Percentiles rank a stretch among this genome's conserved stretches.
Evolutionary conservation across 2,888 invertebrate species (phyloP).

Genomic region (Spicauda simplicius): DNA sequence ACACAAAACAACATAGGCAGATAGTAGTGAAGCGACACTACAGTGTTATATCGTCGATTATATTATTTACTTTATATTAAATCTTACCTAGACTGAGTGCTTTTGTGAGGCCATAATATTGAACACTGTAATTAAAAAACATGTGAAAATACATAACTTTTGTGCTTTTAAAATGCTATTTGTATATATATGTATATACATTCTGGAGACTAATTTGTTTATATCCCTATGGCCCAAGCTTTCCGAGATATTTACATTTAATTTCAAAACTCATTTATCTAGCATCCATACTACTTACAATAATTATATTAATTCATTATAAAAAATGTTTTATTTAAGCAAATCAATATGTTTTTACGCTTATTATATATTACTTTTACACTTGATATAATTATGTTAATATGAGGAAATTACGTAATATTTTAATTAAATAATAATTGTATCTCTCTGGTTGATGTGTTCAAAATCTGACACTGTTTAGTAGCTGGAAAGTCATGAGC

Average conservation of each 20-base stretch:
- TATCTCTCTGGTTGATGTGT: background rate
- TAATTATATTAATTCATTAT: background rate
- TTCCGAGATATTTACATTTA: constrained; percentile 1
- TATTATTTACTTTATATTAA: background rate
- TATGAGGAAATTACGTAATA: background rate
- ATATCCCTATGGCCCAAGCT: background rate
- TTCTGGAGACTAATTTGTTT: background rate
- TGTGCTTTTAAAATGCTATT: background rate
- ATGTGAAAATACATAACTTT: background rate
- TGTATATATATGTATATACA: background rate
- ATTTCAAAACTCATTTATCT: background rate
- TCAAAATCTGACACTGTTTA: background rate
- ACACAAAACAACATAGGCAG: background rate
- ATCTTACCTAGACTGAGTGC: background rate
- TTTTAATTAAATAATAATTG: background rate
- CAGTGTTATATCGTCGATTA: background rate
- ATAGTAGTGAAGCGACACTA: background rate
- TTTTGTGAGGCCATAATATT: background rate
- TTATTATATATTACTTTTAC: background rate
- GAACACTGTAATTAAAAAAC: background rate
- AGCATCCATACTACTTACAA: background rate
- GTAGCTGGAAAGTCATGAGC: background rate
- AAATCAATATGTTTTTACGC: background rate
- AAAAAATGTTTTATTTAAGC: constrained; percentile 1
- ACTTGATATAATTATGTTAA: background rate